These are phyloP conservation scores for Drosophila paulistorum DNA, from an alignment of 1,140 invertebrate genomes.

Conservation along the genomic window DNA sequence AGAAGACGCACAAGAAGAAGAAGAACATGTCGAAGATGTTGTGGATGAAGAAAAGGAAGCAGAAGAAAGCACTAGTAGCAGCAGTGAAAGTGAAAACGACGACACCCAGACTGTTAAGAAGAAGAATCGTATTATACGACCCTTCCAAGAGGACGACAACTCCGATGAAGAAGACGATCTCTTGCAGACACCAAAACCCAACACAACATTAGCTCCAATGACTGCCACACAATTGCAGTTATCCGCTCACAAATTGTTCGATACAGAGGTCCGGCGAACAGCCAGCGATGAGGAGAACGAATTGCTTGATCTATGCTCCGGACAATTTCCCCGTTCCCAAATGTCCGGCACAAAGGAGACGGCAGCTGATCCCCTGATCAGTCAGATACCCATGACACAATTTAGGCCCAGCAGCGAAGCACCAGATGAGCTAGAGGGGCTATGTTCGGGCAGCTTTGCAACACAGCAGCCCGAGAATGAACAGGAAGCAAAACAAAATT, in stretches of 20 bases:
- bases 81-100: constrained; percentile 33
- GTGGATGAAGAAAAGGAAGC: constrained; percentile 49
- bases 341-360: constrained; percentile 18
- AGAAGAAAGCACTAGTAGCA: constrained; percentile 40
- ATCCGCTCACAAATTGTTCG: constrained; percentile 62
- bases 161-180: constrained; percentile 78
- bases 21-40: constrained; percentile 8
- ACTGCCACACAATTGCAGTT: constrained; percentile 53
- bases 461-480: constrained; percentile 38
- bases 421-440: constrained; percentile 54
- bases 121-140: constrained; percentile 71
- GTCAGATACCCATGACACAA: constrained; percentile 74
- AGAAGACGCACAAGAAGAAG: constrained; percentile 26
- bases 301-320: constrained; percentile 84
- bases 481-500: not conserved
- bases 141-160: constrained; percentile 73
- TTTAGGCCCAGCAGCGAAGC: constrained; percentile 26
- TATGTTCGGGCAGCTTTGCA: constrained; percentile 67
- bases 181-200: constrained; percentile 68
- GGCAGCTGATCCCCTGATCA: constrained; percentile 48
- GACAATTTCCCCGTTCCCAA: constrained; percentile 82
- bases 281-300: constrained; percentile 84
- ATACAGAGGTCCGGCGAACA: constrained; percentile 64
- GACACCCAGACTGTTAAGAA: constrained; percentile 30
- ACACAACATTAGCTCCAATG: constrained; percentile 62